Conservation (phyloP, 2,113 vertebrate genomes). For the Cichladusa arquata region DNA sequence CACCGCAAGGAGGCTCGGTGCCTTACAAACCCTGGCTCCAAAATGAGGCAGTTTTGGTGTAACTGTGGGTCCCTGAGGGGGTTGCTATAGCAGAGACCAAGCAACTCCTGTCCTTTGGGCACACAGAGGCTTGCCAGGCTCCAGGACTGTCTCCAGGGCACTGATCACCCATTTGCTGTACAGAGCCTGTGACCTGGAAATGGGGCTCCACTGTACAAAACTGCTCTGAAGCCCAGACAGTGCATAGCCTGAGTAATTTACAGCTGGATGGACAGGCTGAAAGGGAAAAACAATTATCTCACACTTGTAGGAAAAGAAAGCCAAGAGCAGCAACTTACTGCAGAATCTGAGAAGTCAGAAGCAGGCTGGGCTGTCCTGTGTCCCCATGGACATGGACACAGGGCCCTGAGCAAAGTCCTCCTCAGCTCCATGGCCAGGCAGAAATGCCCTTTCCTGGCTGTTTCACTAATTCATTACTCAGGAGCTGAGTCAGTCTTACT, state of each 20-base stretch:
- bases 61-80: background rate
- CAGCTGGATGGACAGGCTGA: background rate
- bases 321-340: background rate
- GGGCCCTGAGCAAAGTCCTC: background rate
- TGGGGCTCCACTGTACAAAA: rapidly evolving
- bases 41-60: background rate
- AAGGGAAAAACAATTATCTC: background rate
- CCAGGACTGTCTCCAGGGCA: background rate
- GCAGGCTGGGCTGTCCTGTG: background rate
- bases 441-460: background rate
- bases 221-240: background rate
- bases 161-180: background rate
- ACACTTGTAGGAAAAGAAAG: background rate
- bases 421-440: background rate
- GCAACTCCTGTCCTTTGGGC: background rate
- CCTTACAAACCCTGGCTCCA: background rate
- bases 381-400: background rate
- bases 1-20: background rate
- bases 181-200: background rate
- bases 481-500: background rate
- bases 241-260: background rate
- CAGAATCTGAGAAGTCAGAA: background rate
- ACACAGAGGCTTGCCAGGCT: background rate
- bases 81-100: rapidly evolving
- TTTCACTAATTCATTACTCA: background rate